Evolutionary conservation across 2,888 invertebrate species (phyloP).

Genomic region (Microctonus hyperodae): DNA sequence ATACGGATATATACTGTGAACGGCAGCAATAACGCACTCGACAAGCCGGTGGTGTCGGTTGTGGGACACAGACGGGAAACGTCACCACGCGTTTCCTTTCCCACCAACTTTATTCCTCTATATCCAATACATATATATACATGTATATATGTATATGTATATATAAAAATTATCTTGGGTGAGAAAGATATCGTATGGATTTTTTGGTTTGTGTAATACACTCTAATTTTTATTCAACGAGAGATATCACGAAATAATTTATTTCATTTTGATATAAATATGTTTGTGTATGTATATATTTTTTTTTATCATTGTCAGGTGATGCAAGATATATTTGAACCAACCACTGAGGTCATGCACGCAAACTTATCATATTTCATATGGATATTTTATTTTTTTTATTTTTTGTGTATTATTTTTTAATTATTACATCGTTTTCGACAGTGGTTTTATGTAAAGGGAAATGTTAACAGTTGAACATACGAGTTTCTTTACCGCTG

Average conservation of each 20-base stretch:
- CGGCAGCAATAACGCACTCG: constrained; percentile 19
- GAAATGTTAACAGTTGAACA: neutral
- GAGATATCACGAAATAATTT: neutral
- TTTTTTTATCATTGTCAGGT: neutral
- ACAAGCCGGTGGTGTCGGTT: constrained; percentile 6
- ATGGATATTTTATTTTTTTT: neutral
- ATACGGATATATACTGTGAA: constrained; percentile 1
- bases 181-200: neutral
- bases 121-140: neutral
- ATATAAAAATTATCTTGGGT: neutral
- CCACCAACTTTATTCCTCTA: constrained; percentile 3
- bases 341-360: neutral
- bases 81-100: constrained; percentile 22
- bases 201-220: neutral
- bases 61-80: neutral
- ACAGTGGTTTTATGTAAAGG: neutral
- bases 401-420: neutral
- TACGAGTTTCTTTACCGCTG: neutral
- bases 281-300: too few species aligned
- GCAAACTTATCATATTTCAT: neutral
- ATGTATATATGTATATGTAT: too few species aligned
- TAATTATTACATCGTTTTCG: neutral
- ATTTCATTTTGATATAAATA: neutral
- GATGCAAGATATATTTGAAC: neutral
- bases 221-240: neutral